Evolutionary conservation across 2,113 vertebrate species (phyloP), one percentile per base, ranked within the genome.

Genomic region (Gymnogyps californianus): DNA sequence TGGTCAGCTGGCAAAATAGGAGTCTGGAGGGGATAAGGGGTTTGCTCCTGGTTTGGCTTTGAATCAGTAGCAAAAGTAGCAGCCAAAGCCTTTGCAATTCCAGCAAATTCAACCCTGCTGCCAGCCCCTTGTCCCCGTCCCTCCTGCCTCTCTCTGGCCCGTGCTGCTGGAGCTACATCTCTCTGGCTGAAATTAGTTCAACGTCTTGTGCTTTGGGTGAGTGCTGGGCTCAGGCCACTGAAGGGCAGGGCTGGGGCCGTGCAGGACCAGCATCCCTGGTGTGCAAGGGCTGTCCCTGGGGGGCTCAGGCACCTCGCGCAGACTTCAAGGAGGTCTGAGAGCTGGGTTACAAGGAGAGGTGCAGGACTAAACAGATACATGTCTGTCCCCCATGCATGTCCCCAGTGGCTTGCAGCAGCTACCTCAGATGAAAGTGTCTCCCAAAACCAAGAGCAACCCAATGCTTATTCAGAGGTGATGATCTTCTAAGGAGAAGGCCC

Each of bases 241-340:
- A 66, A 71, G n/a, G 42, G 19, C 28, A 62, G 54, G 51, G 16
- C 59, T 51, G 5, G 32, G 14, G 19, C 16, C 7, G 2, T 29
- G 76, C 36, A 42, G 67, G 18, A 74, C 62, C 67, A n/a, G 22
- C 31, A 29, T 15, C 32, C 44, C 62, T 69, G 52, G 7, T 51
- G 44, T 24, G 21, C 26, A 22, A 20, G 36, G 25, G 21, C 21
- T 67, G 25, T 17, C 3, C 8, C 36, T 21, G 29, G 8, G 10
- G 9, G 4, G 4, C 55, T 75, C 3, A 6, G 42, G 65, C 38
- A 11, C 4, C 6, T 46, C 5, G 1, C 0, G 0, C 2, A 21
- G n/a, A 9, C 38, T 79, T 78, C 24, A 32, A 18, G 18, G 42
- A 59, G 29, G 18, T 76, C 57, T 79, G 29, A 42, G 78, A 70